Percentiles rank a stretch among this genome's conserved stretches.
These are phyloP conservation scores for Xenops minutus DNA, from an alignment of 2,797 vertebrate genomes.

Conservation along the genomic window DNA sequence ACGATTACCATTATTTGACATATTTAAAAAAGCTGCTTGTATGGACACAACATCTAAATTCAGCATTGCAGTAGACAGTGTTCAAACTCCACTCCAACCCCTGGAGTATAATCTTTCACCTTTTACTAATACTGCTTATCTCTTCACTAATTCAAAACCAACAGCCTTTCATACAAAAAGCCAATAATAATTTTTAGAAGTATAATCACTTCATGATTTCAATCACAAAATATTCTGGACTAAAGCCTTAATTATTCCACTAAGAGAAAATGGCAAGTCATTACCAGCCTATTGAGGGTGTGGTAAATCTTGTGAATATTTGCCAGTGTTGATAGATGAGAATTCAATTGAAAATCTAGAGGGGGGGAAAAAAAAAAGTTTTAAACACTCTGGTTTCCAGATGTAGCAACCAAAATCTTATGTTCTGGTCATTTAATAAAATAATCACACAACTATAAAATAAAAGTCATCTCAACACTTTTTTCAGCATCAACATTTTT, in stretches of 20 bases:
- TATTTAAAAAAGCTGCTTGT: background rate
- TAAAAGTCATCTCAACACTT: background rate
- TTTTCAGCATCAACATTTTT: background rate
- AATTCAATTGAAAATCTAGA: constrained; percentile 98
- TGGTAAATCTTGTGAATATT: constrained; percentile 99
- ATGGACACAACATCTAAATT: background rate
- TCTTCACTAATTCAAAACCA: background rate
- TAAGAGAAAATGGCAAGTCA: constrained; percentile 65
- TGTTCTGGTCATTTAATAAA: background rate
- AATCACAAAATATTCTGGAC: background rate
- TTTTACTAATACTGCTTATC: background rate
- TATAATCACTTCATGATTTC: background rate
- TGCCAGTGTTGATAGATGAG: constrained; percentile 98
- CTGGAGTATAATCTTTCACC: background rate
- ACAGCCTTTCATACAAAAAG: background rate
- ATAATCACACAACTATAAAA: background rate
- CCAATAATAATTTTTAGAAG: background rate
- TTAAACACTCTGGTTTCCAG: background rate
- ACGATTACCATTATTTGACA: background rate
- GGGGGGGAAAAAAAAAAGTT: background rate
- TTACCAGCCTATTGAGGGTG: constrained; percentile 99
- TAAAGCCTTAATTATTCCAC: constrained; percentile 26
- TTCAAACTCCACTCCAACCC: background rate
- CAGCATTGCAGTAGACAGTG: background rate
- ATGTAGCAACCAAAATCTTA: background rate